Base-by-base conservation (phyloP, 2,797 vertebrate species). In the Novumbra hubbsi region DNA sequence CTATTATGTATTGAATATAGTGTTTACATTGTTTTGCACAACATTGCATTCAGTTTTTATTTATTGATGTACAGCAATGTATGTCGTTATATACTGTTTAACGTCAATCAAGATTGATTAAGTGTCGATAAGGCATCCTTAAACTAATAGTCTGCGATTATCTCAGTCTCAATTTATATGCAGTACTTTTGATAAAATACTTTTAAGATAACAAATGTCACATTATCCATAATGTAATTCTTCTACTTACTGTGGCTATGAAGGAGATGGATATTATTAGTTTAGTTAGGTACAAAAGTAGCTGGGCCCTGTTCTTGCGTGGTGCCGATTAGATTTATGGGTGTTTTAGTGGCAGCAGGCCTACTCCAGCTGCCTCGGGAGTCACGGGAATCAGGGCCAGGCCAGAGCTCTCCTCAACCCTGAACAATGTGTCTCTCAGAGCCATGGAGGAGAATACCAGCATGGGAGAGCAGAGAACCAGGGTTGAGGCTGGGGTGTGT, bases 381-480 rank as follows among this genome's bases (percentile, higher is more conserved):
- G 84, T 86, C 87, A 85, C 83, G 81, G 84, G 81, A 87, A 86
- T 85, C 79, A 86, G 75, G 30, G 73, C 41, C 64, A 66, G 65
- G 78, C 50, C 63, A 71, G 75, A 68, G 73, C 52, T 45, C 69
- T 73, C 75, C 74, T 78, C 78, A 64, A 48, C 73, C 74, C 70
- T 49, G 74, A 80, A 76, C 78, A 77, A 81, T 82, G 83, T 78
- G 76, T 74, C 79, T 81, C 74, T 78, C 73, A 79, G 72, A 71
- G 76, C 78, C 78, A 75, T 24, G 65, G 70, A 50, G 68, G 72
- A 64, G 38, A 62, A 52, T 7, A 38, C n/a, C 65, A 67, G 19
- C 8, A 24, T 67, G 32, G 65, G 38, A 38, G 66, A 24, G 34
- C 41, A 69, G 66, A 45, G 19, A 21, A 50, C 15, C 24, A 34